These are phyloP conservation scores for Pseudochirops cupreus DNA, from an alignment of 2,797 vertebrate species.

Conservation along the genomic window DNA sequence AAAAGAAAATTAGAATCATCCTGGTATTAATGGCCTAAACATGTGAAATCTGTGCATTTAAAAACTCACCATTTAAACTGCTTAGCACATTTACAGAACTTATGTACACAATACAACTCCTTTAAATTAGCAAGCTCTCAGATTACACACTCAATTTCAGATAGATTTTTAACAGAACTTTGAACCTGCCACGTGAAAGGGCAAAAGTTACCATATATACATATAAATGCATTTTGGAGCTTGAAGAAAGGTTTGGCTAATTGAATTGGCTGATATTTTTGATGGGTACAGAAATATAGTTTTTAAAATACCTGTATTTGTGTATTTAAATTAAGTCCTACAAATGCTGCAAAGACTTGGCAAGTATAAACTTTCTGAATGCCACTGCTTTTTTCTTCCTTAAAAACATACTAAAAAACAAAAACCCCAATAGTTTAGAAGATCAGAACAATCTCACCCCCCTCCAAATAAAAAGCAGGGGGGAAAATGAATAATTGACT, in stretches of 20 bases:
- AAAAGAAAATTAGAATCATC: conserved; percentile 66
- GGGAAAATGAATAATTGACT: conserved; percentile 61
- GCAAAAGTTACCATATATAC: conserved; percentile 63
- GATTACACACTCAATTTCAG: conserved; percentile 38
- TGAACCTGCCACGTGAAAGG: conserved; percentile 74
- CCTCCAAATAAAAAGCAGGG: not conserved
- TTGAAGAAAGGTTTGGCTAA: conserved; percentile 44
- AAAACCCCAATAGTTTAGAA: conserved; percentile 2
- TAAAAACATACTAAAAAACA: conserved; percentile 31
- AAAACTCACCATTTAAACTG: conserved; percentile 51
- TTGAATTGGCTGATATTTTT: conserved; percentile 53
- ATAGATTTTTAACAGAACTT: conserved; percentile 68
- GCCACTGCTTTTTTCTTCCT: conserved; percentile 53
- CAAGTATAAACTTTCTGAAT: conserved; percentile 78
- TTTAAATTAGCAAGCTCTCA: conserved; percentile 54
- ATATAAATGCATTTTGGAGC: conserved; percentile 67
- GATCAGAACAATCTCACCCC: not conserved
- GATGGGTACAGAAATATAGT: conserved; percentile 61
- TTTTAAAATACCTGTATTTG: conserved; percentile 60
- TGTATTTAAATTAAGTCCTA: conserved; percentile 64
- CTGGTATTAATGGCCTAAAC: conserved; percentile 71
- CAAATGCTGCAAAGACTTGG: conserved; percentile 75
- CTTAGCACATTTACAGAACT: conserved; percentile 59
- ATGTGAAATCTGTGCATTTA: conserved; percentile 63
- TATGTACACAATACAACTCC: conserved; percentile 70